Evolutionary conservation across 2,797 vertebrate genomes (phyloP).

Genomic region (Stomatorhinus walkeri): DNA sequence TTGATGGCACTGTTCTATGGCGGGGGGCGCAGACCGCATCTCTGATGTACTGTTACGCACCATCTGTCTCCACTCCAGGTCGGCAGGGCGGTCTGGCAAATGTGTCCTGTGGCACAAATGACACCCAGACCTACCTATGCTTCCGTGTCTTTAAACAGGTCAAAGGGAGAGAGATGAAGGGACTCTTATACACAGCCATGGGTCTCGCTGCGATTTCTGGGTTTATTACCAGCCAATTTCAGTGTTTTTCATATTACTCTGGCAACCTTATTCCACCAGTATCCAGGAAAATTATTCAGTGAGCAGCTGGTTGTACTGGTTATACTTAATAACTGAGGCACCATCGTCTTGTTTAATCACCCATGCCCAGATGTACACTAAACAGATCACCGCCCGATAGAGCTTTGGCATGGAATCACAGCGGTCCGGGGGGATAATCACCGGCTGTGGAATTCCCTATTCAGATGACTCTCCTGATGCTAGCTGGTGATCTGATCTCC

Average conservation of each 20-base stretch:
- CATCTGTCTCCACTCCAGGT: slow-evolving; percentile 6
- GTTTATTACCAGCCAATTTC: background rate
- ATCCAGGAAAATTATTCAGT: background rate
- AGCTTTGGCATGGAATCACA: background rate
- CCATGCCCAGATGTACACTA: background rate
- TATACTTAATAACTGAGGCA: background rate
- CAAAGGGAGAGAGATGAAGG: background rate
- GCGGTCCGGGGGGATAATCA: background rate
- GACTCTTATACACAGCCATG: background rate
- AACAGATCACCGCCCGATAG: slow-evolving; percentile 1
- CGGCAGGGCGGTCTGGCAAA: background rate
- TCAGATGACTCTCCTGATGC: background rate
- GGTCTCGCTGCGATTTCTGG: background rate
- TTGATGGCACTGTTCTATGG: background rate
- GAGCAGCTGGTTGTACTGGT: slow-evolving; percentile 10
- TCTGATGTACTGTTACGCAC: slow-evolving; percentile 9
- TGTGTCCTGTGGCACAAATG: background rate
- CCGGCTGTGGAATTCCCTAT: background rate
- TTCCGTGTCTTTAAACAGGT: background rate
- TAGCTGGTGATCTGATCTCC: slow-evolving; percentile 4
- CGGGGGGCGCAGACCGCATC: background rate
- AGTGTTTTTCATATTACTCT: background rate
- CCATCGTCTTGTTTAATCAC: background rate
- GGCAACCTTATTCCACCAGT: background rate
- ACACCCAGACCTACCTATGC: background rate